A percentile compares a stretch with the other conserved stretches of the same genome.
phyloP scores from a whole-genome alignment of 2,113 vertebrate genomes.

The Sapajus apella region DNA sequence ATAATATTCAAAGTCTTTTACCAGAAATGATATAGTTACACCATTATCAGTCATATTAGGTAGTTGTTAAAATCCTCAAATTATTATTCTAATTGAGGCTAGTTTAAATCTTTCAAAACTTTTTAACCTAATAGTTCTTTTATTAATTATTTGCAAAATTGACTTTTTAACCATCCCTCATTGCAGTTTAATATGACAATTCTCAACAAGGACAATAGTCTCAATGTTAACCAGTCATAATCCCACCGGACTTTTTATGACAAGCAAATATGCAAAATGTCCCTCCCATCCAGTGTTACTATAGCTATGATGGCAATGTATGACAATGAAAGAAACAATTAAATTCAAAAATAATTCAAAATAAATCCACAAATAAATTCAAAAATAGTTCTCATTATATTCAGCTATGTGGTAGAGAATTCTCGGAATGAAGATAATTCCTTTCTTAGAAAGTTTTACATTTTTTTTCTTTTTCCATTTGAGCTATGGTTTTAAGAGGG shows the following conservation, averaged over 20 bases:
- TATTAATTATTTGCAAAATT: not conserved
- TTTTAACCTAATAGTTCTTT: not conserved
- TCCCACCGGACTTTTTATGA: not conserved
- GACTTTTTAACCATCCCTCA: not conserved
- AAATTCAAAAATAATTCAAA: not conserved
- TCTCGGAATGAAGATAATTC: not conserved
- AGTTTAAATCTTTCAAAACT: not conserved
- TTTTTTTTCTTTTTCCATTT: not conserved
- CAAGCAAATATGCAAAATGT: not conserved
- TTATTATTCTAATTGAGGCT: not conserved
- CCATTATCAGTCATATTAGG: not conserved
- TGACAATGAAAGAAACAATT: not conserved
- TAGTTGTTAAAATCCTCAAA: not conserved
- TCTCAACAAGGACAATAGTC: not conserved
- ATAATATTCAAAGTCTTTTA: not conserved
- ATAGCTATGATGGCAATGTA: not conserved
- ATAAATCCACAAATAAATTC: not conserved
- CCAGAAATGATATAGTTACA: not conserved
- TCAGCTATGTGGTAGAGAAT: not conserved
- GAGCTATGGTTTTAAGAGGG: not conserved
- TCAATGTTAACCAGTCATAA: not conserved
- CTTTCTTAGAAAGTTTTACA: not conserved
- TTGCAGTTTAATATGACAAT: not conserved
- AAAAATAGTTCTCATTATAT: not conserved
- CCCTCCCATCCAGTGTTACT: rapidly evolving